phyloP scores from a whole-genome alignment of 2,797 vertebrate species.

The Cyclopterus lumpus region DNA sequence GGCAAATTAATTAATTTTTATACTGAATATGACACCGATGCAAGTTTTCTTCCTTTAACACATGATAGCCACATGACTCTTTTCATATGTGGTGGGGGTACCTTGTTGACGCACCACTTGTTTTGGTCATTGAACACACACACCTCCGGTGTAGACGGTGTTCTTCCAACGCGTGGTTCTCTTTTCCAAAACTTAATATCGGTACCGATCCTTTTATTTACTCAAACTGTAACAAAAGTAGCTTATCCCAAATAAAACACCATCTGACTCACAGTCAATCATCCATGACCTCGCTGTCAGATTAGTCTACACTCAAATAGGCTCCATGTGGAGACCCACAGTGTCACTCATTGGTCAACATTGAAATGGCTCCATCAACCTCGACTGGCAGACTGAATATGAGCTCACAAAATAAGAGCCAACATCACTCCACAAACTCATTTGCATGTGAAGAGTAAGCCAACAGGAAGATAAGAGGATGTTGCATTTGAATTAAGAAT shows the following conservation, averaged over 20 bases:
- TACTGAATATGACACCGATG: not conserved
- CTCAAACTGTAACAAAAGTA: not conserved
- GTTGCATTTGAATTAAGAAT: slow-evolving; percentile 32
- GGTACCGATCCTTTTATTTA: no score
- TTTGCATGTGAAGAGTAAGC: slow-evolving; percentile 51
- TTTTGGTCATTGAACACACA: no score
- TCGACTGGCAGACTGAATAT: not conserved
- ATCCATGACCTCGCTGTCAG: not conserved
- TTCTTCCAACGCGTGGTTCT: no score
- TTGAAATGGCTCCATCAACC: not conserved
- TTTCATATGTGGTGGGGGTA: no score
- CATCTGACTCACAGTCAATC: not conserved
- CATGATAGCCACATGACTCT: not conserved
- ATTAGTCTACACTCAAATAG: no score
- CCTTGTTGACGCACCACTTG: no score
- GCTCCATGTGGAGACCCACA: not conserved
- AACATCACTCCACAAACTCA: slow-evolving; percentile 21
- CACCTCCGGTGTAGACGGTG: no score
- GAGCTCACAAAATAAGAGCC: slow-evolving; percentile 1
- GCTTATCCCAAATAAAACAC: not conserved
- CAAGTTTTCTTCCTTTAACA: not conserved
- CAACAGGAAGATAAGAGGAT: slow-evolving; percentile 39
- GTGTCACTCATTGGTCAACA: not conserved
- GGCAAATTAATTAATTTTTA: not conserved
- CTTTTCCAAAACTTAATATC: no score